Evolutionary conservation across 2,113 vertebrate genomes (phyloP), one percentile per base, ranked within the genome.

Genomic region (human): DNA sequence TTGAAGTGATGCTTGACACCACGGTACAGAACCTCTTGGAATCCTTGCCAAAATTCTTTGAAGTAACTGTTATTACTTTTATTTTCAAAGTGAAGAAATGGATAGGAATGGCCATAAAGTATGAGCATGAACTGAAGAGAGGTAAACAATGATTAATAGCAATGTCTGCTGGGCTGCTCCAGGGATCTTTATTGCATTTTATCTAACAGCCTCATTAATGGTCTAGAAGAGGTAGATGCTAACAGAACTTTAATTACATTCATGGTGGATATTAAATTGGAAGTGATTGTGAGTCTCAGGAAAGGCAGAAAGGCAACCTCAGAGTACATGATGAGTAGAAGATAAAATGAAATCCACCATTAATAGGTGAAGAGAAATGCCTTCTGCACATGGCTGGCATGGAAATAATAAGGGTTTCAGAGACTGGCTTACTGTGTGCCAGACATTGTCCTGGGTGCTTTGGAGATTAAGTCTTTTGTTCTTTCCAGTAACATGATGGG

Each of bases 201-300:
- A 80, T 93, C 97, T 86, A 94, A 93, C 84, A 89, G 95, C 88
- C 94, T 97, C 96, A 95, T 96, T 96, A 94, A 97, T 92, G 92
- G 83, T 90, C 95, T 86, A 55, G 96, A 79, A 93, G 88, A 97
- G 87, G 79, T n/a, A 83, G 95, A 85, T 3, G 4, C 92, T 91
- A 93, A 97, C 94, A 89, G 88, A 96, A 97, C 95, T 96, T 87
- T 96, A 97, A 98, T 98, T 98, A 97, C 96, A 97, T 97, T 97
- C 95, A 52, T 40, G 78, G 85, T 93, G 57, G 90, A 91, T 97
- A 97, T 97, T 97, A 95, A 97, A 96, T 97, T 92, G 94, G 72
- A 97, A 97, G 90, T 61, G 66, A 94, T 82, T 83, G 57, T 85
- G 90, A 96, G 68, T 82, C 89, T 96, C 61, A 48, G 90, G 45